A percentile compares a stretch with the other conserved stretches of the same genome.
Conservation (phyloP, 2,888 invertebrate species). For the Drosophila pseudotalamancana region DNA sequence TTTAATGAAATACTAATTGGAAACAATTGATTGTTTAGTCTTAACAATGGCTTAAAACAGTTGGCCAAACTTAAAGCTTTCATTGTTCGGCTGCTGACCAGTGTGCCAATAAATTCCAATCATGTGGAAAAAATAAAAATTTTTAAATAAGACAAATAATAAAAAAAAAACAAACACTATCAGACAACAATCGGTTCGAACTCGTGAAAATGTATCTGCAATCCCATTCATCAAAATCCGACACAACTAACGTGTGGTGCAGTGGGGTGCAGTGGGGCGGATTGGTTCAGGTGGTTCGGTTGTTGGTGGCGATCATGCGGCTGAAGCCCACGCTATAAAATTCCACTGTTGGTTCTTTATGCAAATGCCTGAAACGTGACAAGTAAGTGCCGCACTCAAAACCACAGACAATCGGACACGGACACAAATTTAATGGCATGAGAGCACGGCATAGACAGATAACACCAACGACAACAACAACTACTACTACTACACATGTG, state of each 20-base stretch:
- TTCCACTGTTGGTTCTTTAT: constrained; percentile 59
- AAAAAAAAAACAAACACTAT: constrained; percentile 5
- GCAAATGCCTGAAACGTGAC: constrained; percentile 74
- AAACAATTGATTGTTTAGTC: not conserved
- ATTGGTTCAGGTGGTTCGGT: constrained; percentile 6
- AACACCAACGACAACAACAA: constrained; percentile 21
- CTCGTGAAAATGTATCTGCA: constrained; percentile 52
- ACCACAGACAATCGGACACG: constrained; percentile 30
- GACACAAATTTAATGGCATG: constrained; percentile 52
- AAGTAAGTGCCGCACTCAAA: constrained; percentile 51
- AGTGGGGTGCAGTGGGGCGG: not conserved
- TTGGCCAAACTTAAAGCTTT: constrained; percentile 17
- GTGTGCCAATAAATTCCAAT: constrained; percentile 59
- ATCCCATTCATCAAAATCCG: constrained; percentile 44
- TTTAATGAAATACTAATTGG: constrained; percentile 1
- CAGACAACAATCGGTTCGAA: constrained; percentile 22
- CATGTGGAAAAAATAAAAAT: constrained; percentile 47
- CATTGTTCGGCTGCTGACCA: constrained; percentile 32
- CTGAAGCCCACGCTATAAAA: constrained; percentile 61
- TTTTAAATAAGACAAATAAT: constrained; percentile 3
- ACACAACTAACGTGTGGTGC: constrained; percentile 5
- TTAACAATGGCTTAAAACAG: constrained; percentile 25
- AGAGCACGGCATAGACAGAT: constrained; percentile 45
- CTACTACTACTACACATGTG: no score
- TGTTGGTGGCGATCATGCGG: constrained; percentile 37